These are phyloP conservation scores for Tachysurus vachellii DNA, from an alignment of 2,113 vertebrate species.

Conservation along the genomic window DNA sequence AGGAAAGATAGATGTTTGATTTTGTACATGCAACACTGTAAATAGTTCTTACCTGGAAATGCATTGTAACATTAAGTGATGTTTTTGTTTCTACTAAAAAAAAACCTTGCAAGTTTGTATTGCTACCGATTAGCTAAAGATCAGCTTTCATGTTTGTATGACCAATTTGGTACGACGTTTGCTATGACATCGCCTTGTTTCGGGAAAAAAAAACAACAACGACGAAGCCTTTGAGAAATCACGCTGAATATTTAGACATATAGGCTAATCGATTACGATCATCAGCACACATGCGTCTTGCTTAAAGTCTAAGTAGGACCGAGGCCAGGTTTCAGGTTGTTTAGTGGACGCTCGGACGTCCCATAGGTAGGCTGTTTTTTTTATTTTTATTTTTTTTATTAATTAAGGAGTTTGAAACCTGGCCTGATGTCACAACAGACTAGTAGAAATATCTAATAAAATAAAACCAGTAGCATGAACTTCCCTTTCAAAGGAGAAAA, in stretches of 20 bases:
- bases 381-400: no score
- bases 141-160: constrained; percentile 22
- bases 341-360: background rate
- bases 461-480: constrained; percentile 25
- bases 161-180: background rate
- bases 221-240: constrained; percentile 1
- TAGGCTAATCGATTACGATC: background rate
- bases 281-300: background rate
- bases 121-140: constrained; percentile 51
- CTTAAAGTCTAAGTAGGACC: background rate
- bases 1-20: constrained; percentile 51
- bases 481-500: constrained; percentile 21
- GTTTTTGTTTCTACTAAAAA: constrained; percentile 53
- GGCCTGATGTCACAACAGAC: constrained; percentile 3
- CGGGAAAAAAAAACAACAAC: background rate
- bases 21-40: constrained; percentile 74
- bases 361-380: background rate
- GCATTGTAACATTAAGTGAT: constrained; percentile 63
- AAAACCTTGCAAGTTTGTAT: constrained; percentile 51
- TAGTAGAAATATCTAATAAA: background rate
- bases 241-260: background rate
- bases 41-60: constrained; percentile 68
- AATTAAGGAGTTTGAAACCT: background rate
- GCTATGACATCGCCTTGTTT: constrained; percentile 7
- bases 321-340: background rate